Conservation (phyloP, 2,797 vertebrate species). For the Lithobates pipiens region DNA sequence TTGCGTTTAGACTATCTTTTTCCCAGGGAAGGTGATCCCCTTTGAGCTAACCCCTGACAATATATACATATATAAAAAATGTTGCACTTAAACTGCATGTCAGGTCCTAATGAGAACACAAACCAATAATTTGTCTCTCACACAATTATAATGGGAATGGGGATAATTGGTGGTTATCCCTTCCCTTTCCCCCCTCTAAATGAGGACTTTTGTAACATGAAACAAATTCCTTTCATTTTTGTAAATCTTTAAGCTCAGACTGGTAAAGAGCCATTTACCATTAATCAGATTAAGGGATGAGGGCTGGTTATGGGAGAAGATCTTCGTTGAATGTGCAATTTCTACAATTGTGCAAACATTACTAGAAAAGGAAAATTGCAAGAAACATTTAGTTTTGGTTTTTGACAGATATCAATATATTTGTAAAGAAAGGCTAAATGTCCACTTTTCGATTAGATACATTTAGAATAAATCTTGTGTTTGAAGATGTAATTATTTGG, state of each 20-base stretch:
- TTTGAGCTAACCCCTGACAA: no score
- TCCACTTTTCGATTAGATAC: no score
- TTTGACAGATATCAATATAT: background rate
- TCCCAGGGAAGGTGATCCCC: no score
- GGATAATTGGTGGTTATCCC: constrained; percentile 52
- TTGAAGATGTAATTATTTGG: no score
- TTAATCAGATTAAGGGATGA: constrained; percentile 49
- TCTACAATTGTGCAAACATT: background rate
- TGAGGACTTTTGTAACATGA: constrained; percentile 57
- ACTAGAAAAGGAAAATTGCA: no score
- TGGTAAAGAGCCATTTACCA: constrained; percentile 19
- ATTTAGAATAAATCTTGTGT: no score
- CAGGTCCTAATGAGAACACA: constrained; percentile 1
- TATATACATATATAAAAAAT: background rate
- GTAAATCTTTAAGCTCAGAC: constrained; percentile 52
- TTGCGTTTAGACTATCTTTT: no score
- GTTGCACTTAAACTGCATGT: constrained; percentile 2
- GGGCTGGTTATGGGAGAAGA: constrained; percentile 2
- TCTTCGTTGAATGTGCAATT: constrained; percentile 31
- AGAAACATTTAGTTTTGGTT: background rate
- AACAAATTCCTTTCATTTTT: constrained; percentile 61
- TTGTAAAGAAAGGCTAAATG: no score
- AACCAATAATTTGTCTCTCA: constrained; percentile 43
- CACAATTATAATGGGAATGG: constrained; percentile 47
- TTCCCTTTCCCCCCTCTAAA: constrained; percentile 17